A percentile compares a stretch with the other conserved stretches of the same genome.
Evolutionary conservation across 2,113 vertebrate genomes (phyloP).

Genomic region (Upupa epops): DNA sequence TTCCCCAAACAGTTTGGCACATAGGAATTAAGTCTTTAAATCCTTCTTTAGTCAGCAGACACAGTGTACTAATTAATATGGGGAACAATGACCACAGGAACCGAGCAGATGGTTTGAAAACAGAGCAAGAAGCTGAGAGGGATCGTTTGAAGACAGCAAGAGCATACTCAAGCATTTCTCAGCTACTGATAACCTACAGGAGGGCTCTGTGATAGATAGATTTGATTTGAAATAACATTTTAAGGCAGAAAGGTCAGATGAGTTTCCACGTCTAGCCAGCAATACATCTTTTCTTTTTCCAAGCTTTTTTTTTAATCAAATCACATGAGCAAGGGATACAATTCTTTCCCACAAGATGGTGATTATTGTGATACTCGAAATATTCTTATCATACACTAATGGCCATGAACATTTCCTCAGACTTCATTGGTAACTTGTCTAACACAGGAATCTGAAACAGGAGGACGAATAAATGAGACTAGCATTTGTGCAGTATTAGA

Average conservation of each 20-base stretch:
- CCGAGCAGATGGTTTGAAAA: slow-evolving; percentile 35
- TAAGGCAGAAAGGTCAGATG: slow-evolving; percentile 4
- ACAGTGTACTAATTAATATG: slow-evolving; percentile 40
- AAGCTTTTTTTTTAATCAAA: not conserved
- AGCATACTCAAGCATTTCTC: not conserved
- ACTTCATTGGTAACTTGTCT: not conserved
- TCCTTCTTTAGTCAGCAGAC: slow-evolving; percentile 39
- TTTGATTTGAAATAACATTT: slow-evolving; percentile 24
- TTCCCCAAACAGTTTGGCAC: not conserved
- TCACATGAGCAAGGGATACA: not conserved
- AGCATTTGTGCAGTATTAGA: not conserved
- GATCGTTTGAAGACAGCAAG: not conserved
- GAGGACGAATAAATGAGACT: not conserved
- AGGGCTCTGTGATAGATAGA: not conserved
- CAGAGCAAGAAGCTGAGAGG: not conserved
- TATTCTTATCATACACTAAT: not conserved
- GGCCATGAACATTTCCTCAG: not conserved
- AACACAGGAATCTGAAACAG: not conserved
- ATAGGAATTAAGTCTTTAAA: slow-evolving; percentile 48
- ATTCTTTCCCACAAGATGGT: not conserved
- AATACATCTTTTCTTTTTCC: slow-evolving; percentile 6
- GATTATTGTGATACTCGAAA: not conserved
- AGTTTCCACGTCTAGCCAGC: not conserved
- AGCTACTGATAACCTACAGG: not conserved
- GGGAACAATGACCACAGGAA: slow-evolving; percentile 46